phyloP scores from a whole-genome alignment of 2,797 vertebrate species.

The Eurystomus glaucurus region DNA sequence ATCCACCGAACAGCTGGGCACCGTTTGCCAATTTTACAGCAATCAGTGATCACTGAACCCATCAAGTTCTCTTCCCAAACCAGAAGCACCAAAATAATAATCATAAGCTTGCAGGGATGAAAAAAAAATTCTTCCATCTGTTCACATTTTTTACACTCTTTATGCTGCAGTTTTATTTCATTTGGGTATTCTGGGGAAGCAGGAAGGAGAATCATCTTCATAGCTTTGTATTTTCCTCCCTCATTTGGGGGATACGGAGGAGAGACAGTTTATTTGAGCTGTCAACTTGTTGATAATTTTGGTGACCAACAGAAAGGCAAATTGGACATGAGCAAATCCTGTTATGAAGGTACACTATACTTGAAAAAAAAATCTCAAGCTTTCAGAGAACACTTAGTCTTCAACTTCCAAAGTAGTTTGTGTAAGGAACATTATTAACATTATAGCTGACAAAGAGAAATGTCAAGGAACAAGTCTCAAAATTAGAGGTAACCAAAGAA shows the following conservation, averaged over 20 bases:
- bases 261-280: rapidly evolving
- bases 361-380: not conserved
- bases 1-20: slow-evolving; percentile 79
- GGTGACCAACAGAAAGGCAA: not conserved
- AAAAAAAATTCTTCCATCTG: slow-evolving; percentile 69
- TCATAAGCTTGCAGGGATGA: slow-evolving; percentile 70
- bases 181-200: not conserved
- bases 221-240: not conserved
- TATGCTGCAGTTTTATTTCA: not conserved
- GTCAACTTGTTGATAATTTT: not conserved
- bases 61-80: slow-evolving; percentile 74
- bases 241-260: not conserved
- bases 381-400: not conserved
- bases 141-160: slow-evolving; percentile 34
- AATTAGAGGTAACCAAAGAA: not conserved
- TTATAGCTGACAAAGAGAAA: not conserved
- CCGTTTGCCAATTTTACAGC: slow-evolving; percentile 61
- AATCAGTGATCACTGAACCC: slow-evolving; percentile 54
- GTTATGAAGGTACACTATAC: not conserved
- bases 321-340: not conserved
- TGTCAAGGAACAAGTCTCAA: not conserved
- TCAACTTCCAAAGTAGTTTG: not conserved
- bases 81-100: slow-evolving; percentile 55
- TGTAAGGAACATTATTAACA: not conserved
- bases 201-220: not conserved